Evolutionary conservation across 2,113 vertebrate genomes (phyloP).

Genomic region (Pseudopipra pipra): DNA sequence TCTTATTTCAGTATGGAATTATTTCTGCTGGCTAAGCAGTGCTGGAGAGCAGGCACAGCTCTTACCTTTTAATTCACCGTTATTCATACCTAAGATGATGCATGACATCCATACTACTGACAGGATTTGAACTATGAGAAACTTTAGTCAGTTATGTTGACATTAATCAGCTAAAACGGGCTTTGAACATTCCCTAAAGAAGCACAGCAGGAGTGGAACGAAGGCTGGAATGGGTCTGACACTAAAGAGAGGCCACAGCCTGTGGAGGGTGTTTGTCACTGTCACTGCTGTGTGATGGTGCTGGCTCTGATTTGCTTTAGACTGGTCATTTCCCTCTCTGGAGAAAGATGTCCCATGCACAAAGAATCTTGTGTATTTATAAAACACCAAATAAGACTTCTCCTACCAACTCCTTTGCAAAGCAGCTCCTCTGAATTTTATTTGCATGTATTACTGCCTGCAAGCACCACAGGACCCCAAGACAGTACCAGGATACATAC

Average conservation of each 20-base stretch:
- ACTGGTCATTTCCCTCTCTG: neutral
- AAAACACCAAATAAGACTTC: neutral
- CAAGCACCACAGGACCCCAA: neutral
- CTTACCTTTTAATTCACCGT: neutral
- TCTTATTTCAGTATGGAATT: neutral
- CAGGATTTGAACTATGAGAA: neutral
- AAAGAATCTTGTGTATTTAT: neutral
- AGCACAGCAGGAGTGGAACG: neutral
- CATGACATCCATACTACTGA: neutral
- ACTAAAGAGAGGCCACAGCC: neutral
- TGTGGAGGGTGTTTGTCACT: neutral
- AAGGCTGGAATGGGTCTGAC: neutral
- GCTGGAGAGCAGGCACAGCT: neutral
- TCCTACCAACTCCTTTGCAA: neutral
- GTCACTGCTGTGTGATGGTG: rapidly evolving
- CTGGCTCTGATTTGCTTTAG: neutral
- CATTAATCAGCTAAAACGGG: neutral
- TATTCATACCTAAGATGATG: neutral
- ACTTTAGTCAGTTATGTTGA: neutral
- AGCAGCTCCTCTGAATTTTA: neutral
- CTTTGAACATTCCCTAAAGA: neutral
- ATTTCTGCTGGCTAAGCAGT: neutral
- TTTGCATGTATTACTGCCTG: neutral
- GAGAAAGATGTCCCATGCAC: neutral
- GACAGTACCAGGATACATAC: neutral